Percentiles rank a stretch among this genome's conserved stretches.
Evolutionary conservation across 2,797 vertebrate species (phyloP).

Genomic region (Vultur gryphus): DNA sequence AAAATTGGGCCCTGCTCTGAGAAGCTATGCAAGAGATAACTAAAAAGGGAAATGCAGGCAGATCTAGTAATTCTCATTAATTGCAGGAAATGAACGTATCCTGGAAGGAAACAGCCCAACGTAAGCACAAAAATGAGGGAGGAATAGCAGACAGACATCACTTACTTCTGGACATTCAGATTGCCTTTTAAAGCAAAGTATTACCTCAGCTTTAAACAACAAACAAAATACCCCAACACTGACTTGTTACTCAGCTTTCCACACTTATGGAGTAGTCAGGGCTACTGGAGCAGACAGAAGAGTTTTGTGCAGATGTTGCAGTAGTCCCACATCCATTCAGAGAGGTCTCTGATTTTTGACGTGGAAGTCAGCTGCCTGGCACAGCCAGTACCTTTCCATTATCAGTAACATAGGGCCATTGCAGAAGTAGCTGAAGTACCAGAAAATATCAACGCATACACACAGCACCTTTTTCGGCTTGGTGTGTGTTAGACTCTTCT

Average conservation of each 20-base stretch:
- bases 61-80: neutral
- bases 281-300: neutral
- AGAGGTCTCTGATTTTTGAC: neutral
- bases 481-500: neutral
- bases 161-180: neutral
- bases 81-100: neutral
- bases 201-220: neutral
- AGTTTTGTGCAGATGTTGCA: neutral
- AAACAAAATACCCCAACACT: neutral
- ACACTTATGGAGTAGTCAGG: neutral
- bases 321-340: no score
- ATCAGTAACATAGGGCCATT: neutral
- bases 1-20: neutral
- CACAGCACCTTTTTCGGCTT: neutral
- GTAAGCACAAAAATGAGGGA: neutral
- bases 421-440: neutral
- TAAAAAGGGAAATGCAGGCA: neutral
- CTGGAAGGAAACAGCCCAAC: neutral
- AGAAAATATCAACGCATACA: neutral
- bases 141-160: neutral
- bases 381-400: neutral
- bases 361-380: neutral
- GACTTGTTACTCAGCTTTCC: neutral
- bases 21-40: neutral
- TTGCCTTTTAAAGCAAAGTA: neutral